A percentile compares a stretch with the other conserved stretches of the same genome.
phyloP scores from a whole-genome alignment of 2,797 vertebrate species.

The Acridotheres tristis region DNA sequence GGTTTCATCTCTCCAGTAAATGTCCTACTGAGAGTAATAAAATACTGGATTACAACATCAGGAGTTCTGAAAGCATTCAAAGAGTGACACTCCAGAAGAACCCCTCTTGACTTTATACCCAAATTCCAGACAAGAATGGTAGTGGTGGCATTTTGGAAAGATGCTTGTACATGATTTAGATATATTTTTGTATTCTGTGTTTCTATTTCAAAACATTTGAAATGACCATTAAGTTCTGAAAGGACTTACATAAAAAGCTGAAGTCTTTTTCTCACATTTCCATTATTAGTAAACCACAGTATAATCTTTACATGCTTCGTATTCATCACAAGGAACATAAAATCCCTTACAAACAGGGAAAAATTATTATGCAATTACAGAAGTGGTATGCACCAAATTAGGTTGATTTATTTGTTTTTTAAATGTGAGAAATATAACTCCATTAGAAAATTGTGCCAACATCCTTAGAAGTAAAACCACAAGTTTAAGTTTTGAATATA shows the following conservation, averaged over 20 bases:
- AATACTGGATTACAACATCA: background rate
- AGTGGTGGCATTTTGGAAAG: background rate
- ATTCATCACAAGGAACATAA: background rate
- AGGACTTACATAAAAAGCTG: background rate
- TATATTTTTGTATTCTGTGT: background rate
- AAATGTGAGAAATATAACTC: background rate
- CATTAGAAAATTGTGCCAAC: background rate
- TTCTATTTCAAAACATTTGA: background rate
- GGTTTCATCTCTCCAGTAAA: background rate
- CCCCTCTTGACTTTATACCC: background rate
- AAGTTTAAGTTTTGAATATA: background rate
- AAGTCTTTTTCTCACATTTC: background rate
- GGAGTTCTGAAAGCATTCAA: background rate
- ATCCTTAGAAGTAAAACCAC: background rate
- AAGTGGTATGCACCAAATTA: background rate
- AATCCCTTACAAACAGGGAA: background rate
- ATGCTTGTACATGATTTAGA: background rate
- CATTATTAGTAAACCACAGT: background rate
- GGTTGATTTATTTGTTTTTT: background rate
- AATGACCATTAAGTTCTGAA: background rate
- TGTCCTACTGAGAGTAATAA: background rate
- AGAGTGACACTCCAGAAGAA: background rate
- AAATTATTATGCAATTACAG: background rate
- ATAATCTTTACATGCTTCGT: background rate
- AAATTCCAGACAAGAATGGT: background rate